phyloP scores from a whole-genome alignment of 2,888 invertebrate genomes.

The Temnothorax unifasciatus region DNA sequence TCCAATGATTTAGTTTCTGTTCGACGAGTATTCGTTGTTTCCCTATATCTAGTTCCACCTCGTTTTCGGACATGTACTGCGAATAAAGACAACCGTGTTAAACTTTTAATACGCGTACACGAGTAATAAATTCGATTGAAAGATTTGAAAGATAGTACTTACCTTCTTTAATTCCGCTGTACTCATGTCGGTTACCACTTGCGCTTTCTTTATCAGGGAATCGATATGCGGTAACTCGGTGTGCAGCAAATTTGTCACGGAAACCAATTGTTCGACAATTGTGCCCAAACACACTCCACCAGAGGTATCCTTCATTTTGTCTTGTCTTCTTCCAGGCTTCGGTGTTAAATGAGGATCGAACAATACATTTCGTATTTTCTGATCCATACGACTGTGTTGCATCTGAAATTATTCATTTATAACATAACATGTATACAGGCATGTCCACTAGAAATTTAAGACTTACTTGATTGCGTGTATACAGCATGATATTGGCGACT shows the following conservation, averaged over 20 bases:
- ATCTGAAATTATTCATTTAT: slow-evolving; percentile 71
- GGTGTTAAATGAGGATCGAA: slow-evolving; percentile 82
- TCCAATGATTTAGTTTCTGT: slow-evolving; percentile 87
- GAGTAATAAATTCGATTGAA: neutral
- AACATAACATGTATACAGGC: neutral
- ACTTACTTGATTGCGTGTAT: slow-evolving; percentile 89
- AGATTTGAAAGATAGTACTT: slow-evolving; percentile 13
- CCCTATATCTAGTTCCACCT: slow-evolving; percentile 81
- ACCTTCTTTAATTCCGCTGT: slow-evolving; percentile 87
- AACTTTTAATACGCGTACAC: neutral
- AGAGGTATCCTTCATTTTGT: slow-evolving; percentile 76
- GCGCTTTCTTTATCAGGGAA: slow-evolving; percentile 78
- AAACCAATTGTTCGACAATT: slow-evolving; percentile 82
- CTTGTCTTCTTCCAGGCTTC: slow-evolving; percentile 76
- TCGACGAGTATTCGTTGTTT: slow-evolving; percentile 84
- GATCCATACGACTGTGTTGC: slow-evolving; percentile 84
- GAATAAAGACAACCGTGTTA: slow-evolving; percentile 47
- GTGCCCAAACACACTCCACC: slow-evolving; percentile 82
- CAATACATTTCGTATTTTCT: slow-evolving; percentile 82
- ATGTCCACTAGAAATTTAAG: neutral
- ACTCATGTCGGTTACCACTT: slow-evolving; percentile 86
- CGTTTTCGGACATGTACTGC: slow-evolving; percentile 81
- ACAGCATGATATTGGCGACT: slow-evolving; percentile 91
- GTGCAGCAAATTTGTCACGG: slow-evolving; percentile 81
- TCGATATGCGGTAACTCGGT: slow-evolving; percentile 81